These are phyloP conservation scores for Caenorhabditis sinica DNA, from an alignment of 2,888 invertebrate species.

Conservation along the genomic window DNA sequence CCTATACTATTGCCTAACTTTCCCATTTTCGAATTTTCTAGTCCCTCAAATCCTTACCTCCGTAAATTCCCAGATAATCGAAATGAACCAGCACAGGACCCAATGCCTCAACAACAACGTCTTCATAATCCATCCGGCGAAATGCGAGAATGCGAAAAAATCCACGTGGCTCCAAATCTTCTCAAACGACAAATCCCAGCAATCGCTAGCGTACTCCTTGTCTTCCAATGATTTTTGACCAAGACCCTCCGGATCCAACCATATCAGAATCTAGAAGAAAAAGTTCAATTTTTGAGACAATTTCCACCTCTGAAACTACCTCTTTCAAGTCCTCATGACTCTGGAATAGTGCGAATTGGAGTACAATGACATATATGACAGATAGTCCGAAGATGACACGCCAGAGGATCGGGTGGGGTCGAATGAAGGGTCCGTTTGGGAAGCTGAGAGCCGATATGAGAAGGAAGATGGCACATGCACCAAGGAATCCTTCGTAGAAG, in stretches of 20 bases:
- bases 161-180: slow-evolving; percentile 95
- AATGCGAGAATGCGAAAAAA: slow-evolving; percentile 97
- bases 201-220: slow-evolving; percentile 94
- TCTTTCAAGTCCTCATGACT: slow-evolving; percentile 92
- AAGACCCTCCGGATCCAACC: slow-evolving; percentile 92
- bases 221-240: slow-evolving; percentile 77
- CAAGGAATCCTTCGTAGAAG: slow-evolving; percentile 94
- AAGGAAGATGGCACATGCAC: slow-evolving; percentile 96
- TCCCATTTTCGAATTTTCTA: no score
- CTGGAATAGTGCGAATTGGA: slow-evolving; percentile 93
- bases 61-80: slow-evolving; percentile 99
- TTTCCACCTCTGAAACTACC: no score
- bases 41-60: slow-evolving; percentile 87
- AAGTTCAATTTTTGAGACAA: no score
- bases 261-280: slow-evolving; percentile 91
- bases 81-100: slow-evolving; percentile 97
- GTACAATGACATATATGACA: slow-evolving; percentile 85
- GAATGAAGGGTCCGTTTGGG: slow-evolving; percentile 97
- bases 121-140: slow-evolving; percentile 97
- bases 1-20: no score
- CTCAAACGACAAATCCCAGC: slow-evolving; percentile 92
- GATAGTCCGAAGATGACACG: slow-evolving; percentile 91
- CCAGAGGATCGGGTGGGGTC: slow-evolving; percentile 99
- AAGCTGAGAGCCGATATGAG: slow-evolving; percentile 96
- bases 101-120: slow-evolving; percentile 92